Conservation (phyloP, 2,888 invertebrate species). For the Anthoptus insignis region DNA sequence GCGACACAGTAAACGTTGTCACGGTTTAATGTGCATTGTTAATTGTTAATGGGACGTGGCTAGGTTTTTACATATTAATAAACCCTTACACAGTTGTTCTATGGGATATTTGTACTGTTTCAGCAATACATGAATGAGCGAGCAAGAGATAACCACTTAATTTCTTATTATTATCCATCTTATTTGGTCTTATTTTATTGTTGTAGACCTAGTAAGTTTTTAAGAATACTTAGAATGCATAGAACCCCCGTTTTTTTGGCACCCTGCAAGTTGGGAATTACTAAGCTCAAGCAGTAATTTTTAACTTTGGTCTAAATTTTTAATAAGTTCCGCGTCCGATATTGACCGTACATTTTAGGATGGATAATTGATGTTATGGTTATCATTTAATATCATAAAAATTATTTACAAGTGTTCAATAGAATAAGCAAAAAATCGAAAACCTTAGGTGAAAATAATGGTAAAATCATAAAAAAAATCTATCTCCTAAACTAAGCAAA, state of each 20-base stretch:
- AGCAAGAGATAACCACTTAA: neutral
- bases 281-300: neutral
- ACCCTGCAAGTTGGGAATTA: neutral
- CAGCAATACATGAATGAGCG: too few relatives aligned
- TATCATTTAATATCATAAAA: neutral
- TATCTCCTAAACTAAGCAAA: neutral
- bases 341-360: neutral
- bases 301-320: neutral
- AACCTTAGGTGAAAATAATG: neutral
- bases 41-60: neutral
- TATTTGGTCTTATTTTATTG: neutral
- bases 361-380: neutral
- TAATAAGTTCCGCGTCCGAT: neutral
- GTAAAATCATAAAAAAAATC: neutral
- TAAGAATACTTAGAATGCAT: neutral
- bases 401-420: neutral
- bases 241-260: neutral
- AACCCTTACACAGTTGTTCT: too few relatives aligned
- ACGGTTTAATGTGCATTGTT: neutral
- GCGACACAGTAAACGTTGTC: slow-evolving; percentile 9
- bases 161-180: neutral
- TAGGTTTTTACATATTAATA: too few relatives aligned
- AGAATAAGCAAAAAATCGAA: neutral
- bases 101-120: too few relatives aligned
- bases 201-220: neutral